phyloP scores from a whole-genome alignment of 2,888 invertebrate genomes.

The Drosophila melanosoma region DNA sequence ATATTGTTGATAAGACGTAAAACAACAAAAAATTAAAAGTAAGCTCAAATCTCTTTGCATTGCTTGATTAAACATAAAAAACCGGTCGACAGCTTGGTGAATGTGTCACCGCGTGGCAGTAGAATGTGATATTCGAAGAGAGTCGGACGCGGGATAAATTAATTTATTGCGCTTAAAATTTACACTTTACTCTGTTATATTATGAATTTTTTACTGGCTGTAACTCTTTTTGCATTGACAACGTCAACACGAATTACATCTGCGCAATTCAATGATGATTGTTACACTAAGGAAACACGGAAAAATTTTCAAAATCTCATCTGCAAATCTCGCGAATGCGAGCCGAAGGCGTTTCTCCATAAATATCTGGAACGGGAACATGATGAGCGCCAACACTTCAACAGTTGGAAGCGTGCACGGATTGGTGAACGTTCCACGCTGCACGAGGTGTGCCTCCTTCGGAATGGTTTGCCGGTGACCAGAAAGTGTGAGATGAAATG shows the following conservation, averaged over 20 bases:
- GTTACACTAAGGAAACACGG: no score
- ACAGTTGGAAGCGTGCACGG: constrained; percentile 65
- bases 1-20: neutral
- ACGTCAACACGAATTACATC: neutral
- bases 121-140: constrained; percentile 36
- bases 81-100: no score
- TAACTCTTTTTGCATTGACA: constrained; percentile 35
- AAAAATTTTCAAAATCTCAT: no score
- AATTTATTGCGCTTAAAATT: no score
- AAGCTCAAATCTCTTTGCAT: no score
- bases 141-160: constrained; percentile 42
- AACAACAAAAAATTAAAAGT: neutral
- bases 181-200: no score
- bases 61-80: neutral
- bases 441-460: constrained; percentile 86
- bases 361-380: constrained; percentile 59
- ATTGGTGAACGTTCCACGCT: constrained; percentile 86
- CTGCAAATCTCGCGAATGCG: constrained; percentile 22
- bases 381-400: no score
- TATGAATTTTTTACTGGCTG: constrained; percentile 40
- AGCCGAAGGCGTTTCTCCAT: constrained; percentile 62
- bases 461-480: constrained; percentile 87
- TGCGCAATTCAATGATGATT: neutral
- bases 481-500: constrained; percentile 87
- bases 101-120: constrained; percentile 28